Evolutionary conservation across 2,113 vertebrate genomes (phyloP).

Genomic region (Epinephelus fuscoguttatus): DNA sequence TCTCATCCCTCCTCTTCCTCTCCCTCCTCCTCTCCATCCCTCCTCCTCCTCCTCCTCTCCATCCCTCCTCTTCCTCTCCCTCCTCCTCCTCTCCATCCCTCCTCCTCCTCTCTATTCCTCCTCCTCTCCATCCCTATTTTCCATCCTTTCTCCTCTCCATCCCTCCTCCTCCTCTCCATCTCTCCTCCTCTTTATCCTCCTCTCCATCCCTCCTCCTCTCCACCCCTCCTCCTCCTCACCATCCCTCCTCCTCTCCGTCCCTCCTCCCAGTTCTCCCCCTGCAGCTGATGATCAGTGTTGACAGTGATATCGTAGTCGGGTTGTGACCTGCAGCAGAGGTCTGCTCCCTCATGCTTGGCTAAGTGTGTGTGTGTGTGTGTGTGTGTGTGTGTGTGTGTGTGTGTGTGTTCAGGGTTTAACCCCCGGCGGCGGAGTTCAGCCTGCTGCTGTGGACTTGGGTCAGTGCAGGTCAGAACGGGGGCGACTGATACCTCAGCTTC

Average conservation of each 20-base stretch:
- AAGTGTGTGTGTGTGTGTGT: constrained; percentile 34
- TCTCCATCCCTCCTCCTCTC: no score
- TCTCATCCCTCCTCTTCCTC: no score
- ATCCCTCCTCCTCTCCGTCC: no score
- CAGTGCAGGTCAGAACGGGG: constrained; percentile 16
- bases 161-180: no score
- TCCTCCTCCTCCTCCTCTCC: no score
- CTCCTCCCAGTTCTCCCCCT: background rate
- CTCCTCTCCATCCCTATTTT: no score
- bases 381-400: constrained; percentile 2
- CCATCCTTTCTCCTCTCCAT: no score
- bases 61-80: no score
- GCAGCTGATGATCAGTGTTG: constrained; percentile 21
- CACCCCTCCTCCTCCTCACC: background rate
- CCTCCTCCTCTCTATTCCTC: no score
- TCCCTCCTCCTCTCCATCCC: no score
- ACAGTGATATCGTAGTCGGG: constrained; percentile 23
- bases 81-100: no score
- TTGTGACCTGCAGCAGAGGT: constrained; percentile 46
- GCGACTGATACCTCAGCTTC: constrained; percentile 4
- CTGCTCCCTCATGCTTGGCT: constrained; percentile 25
- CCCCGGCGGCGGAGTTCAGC: background rate
- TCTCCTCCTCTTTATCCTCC: no score
- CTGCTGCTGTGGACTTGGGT: constrained; percentile 27
- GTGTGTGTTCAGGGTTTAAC: constrained; percentile 7